These are phyloP conservation scores for Plumapathes pennacea DNA, from an alignment of 92 coral and sea anemone species.

Conservation along the genomic window DNA sequence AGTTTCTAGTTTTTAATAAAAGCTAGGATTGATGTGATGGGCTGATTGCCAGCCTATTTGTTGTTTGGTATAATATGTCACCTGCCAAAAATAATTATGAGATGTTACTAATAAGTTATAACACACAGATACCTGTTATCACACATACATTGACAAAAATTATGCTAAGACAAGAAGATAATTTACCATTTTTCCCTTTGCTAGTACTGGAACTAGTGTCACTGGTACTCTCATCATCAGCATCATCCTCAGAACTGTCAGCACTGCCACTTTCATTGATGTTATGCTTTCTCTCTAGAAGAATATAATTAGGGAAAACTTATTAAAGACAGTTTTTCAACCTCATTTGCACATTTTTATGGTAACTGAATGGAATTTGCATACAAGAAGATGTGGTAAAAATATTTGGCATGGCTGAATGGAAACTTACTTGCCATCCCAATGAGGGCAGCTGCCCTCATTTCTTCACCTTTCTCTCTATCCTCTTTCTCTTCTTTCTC, in stretches of 20 bases:
- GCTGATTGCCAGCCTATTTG: too few species aligned
- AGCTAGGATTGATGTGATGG: too few species aligned
- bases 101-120: background rate
- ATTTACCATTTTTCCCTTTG: too few species aligned
- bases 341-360: too few species aligned
- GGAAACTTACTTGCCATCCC: conserved; percentile 56
- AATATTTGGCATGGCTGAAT: conserved; percentile 2
- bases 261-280: background rate
- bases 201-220: too few species aligned
- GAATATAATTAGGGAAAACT: too few species aligned
- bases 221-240: too few species aligned
- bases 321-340: too few species aligned
- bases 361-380: too few species aligned
- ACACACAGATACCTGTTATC: background rate
- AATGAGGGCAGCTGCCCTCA: conserved; percentile 55
- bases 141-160: background rate
- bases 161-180: background rate
- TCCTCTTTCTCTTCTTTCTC: conserved; percentile 41
- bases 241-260: conserved; percentile 14
- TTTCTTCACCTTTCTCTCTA: conserved; percentile 39
- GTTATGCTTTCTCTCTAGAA: background rate
- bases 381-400: too few species aligned
- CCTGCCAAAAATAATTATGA: background rate
- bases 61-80: background rate
- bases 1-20: too few species aligned